Conservation (phyloP, 1,140 invertebrate species). For the Lasioglossum baleicum region DNA sequence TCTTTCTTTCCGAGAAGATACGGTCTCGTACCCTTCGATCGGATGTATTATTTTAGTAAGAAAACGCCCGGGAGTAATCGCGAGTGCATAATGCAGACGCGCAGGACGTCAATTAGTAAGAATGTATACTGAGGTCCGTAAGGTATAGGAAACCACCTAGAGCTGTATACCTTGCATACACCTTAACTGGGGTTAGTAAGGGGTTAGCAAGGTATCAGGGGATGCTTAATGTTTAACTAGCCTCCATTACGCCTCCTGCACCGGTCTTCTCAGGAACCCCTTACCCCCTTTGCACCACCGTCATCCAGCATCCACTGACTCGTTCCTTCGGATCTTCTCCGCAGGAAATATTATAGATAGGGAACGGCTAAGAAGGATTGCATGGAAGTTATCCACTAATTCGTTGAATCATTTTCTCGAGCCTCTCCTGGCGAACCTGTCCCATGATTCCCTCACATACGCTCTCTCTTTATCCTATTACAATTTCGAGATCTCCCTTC, state of each 20-base stretch:
- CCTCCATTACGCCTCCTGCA: constrained; percentile 74
- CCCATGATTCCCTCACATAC: not conserved
- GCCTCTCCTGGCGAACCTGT: not conserved
- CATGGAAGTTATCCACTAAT: constrained; percentile 55
- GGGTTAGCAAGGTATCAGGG: constrained; percentile 75
- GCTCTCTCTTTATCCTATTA: too few relatives aligned
- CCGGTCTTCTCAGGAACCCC: constrained; percentile 40
- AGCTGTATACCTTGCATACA: constrained; percentile 70
- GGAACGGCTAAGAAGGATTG: constrained; percentile 63
- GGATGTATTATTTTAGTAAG: constrained; percentile 64
- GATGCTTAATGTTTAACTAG: constrained; percentile 79
- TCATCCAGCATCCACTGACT: constrained; percentile 66
- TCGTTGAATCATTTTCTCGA: constrained; percentile 55
- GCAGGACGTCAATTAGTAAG: constrained; percentile 77
- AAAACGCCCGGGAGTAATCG: constrained; percentile 65
- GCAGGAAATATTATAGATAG: constrained; percentile 71
- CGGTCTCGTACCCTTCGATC: constrained; percentile 32
- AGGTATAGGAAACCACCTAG: constrained; percentile 65
- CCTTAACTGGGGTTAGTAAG: constrained; percentile 71
- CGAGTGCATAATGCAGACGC: constrained; percentile 71
- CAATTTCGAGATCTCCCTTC: too few relatives aligned
- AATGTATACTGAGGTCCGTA: constrained; percentile 75
- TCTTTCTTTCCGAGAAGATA: not conserved
- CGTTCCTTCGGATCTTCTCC: constrained; percentile 56
- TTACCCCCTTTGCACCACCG: constrained; percentile 40